Conservation (phyloP, 1,140 invertebrate genomes). For the Meteorus sp. region DNA sequence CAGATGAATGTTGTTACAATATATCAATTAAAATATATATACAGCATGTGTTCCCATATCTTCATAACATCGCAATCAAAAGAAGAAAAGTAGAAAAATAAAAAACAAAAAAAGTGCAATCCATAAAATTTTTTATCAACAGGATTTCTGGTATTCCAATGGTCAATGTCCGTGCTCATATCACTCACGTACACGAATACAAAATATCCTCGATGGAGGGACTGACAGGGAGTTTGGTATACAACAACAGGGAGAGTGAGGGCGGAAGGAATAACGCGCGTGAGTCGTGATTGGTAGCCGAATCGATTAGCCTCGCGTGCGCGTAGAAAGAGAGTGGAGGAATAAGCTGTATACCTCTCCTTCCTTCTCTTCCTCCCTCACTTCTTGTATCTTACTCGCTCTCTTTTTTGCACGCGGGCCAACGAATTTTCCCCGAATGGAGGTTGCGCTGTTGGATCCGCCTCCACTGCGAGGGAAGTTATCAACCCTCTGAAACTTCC, state of each 20-base stretch:
- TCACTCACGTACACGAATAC: background rate
- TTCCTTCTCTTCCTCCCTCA: background rate
- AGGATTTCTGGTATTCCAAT: too few species aligned
- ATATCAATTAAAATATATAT: too few species aligned
- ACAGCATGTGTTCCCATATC: too few species aligned
- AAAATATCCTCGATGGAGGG: background rate
- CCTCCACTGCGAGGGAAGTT: slow-evolving; percentile 20
- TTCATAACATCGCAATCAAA: too few species aligned
- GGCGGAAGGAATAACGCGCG: slow-evolving; percentile 6
- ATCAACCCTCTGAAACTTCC: slow-evolving; percentile 6
- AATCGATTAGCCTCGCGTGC: slow-evolving; percentile 31
- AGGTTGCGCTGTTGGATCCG: slow-evolving; percentile 32
- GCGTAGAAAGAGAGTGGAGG: slow-evolving; percentile 7
- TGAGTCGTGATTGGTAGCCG: slow-evolving; percentile 33
- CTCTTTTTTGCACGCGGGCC: slow-evolving; percentile 8
- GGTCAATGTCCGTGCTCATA: background rate
- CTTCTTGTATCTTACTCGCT: too few species aligned
- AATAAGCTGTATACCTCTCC: slow-evolving; percentile 4
- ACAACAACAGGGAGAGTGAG: background rate
- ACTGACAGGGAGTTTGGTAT: too few species aligned
- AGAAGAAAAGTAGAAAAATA: too few species aligned
- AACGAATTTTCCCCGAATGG: slow-evolving; percentile 35
- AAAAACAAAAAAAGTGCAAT: too few species aligned
- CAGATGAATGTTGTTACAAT: too few species aligned
- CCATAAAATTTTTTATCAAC: too few species aligned